Base-by-base conservation (phyloP, 2,113 vertebrate genomes). In the Penelope pileata region DNA sequence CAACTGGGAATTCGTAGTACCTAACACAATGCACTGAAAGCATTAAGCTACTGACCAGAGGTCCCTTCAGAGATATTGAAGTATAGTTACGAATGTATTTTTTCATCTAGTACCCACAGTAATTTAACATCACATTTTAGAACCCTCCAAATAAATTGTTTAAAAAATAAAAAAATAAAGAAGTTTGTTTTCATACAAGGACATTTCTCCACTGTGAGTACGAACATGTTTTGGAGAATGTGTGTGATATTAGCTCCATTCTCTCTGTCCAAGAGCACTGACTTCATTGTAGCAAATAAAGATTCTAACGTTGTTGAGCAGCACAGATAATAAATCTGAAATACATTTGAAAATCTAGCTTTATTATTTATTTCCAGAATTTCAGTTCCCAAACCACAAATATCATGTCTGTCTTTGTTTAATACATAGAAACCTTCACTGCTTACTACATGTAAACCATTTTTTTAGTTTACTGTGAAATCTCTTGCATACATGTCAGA, bases 161-260 rank as follows among this genome's bases (percentile, higher is more conserved):
- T 69, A 24, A 4, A 6, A 19, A 69, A 56, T 40, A 64, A 42
- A n/a, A 29, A 43, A 43, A 14, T 17, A 45, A 58, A 53, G 51
- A 4, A 1, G 0, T 16, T 11, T 38, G 4, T 1, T 53, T 94
- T 67, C 78, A 38, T 19, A 59, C 4, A 40, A 75, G 7, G 17
- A 14, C 0, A 0, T 15, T 12, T 21, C 15, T 59, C 32, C 26
- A 3, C 43, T 36, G 67, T 3, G 23, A 86, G 16, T 34, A 51
- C 16, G 9, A 68, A 16, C 2, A 15, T 15, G 11, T 50, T 84
- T 62, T 79, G n/a, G 45, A 75, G 77, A 50, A 74, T 60, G 16
- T 9, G 22, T 18, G 9, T 27, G 47, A 16, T 38, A 34, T 12
- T 38, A 85, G 47, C 45, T 43, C 8, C 27, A 48, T 11, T 38